These are phyloP conservation scores for Ectobius pallidus DNA, from an alignment of 2,888 invertebrate genomes.

Conservation along the genomic window DNA sequence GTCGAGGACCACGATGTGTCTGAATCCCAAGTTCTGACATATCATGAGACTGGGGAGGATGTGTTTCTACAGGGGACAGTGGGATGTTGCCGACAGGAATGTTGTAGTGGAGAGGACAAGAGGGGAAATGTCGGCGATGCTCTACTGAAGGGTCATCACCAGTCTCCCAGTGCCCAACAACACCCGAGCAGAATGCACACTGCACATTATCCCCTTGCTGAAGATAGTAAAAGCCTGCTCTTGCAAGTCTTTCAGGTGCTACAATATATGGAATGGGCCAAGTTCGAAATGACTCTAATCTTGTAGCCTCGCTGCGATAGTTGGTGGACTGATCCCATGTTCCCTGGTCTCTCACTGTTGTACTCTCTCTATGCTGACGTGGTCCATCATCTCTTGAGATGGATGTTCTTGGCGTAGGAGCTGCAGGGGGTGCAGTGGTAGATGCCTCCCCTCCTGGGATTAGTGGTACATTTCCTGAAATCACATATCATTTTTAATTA, in stretches of 20 bases:
- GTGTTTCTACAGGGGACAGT: slow-evolving; percentile 45
- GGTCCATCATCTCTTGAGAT: neutral
- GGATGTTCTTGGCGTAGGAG: slow-evolving; percentile 23
- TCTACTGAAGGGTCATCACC: slow-evolving; percentile 72
- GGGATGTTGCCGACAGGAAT: slow-evolving; percentile 55
- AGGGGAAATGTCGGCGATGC: slow-evolving; percentile 67
- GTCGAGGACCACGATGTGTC: slow-evolving; percentile 65
- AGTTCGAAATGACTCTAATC: slow-evolving; percentile 72
- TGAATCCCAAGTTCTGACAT: slow-evolving; percentile 66
- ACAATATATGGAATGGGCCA: slow-evolving; percentile 73
- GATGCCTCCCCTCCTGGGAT: neutral
- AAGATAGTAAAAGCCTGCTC: slow-evolving; percentile 85
- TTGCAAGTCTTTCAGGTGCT: slow-evolving; percentile 73
- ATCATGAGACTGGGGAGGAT: neutral
- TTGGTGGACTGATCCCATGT: slow-evolving; percentile 46
- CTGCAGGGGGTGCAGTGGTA: slow-evolving; percentile 4
- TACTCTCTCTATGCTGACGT: neutral
- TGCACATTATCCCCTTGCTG: slow-evolving; percentile 73
- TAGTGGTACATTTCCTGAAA: slow-evolving; percentile 40
- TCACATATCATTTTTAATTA: no score
- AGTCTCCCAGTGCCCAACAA: slow-evolving; percentile 69
- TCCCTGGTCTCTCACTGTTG: slow-evolving; percentile 46
- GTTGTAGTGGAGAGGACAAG: slow-evolving; percentile 61
- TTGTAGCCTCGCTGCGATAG: slow-evolving; percentile 64
- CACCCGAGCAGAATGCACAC: slow-evolving; percentile 82